Base-by-base conservation (phyloP, 53 echinoderm and acorn worm species). In the Holothuria leucospilota region DNA sequence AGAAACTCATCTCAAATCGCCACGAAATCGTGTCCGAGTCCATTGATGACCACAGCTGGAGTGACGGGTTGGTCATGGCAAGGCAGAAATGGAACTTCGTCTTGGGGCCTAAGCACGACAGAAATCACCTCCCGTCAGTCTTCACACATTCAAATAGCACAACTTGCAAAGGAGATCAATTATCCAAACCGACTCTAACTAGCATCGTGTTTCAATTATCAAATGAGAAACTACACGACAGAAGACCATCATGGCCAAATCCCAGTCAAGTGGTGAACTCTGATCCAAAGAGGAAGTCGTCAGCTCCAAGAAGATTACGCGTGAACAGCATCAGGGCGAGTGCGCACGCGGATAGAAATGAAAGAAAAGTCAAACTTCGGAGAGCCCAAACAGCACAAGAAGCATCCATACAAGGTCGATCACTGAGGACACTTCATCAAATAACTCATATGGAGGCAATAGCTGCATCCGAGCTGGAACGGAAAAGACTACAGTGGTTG, bases 361-460 rank as follows among this genome's bases (percentile, higher is more conserved):
- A 67, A 41, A 12, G 42, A 51, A 66, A 66, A 11, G 28, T 64
- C 38, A n/a, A 28, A 66, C 24, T 29, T 20, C 63, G 40, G 18
- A 41, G 84, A 40, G 41, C 84, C 6, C 40, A 46, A 15, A 66
- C 66, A 0, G 49, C 49, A 4, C 23, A 42, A 63, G 84, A 83
- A 16, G 84, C 52, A 51, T 91, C 87, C 20, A 40, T 87, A 58
- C 59, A 81, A 21, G 84, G 91, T 25, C 46, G 91, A 24, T 82
- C 91, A 10, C 34, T 87, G 38, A 30, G 91, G 15, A 65, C 71
- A 30, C 87, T 87, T 51, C 87, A 87, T 13, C 72, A 87, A 59
- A 66, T 91, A 18, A 84, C 91, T 18, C 73, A 91, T 75, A 59
- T 84, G 8, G 91, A 91, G 29, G 82, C 82, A 30, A 53, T 91